Evolutionary conservation across 2,113 vertebrate genomes (phyloP).

Genomic region (Petroica traversi): DNA sequence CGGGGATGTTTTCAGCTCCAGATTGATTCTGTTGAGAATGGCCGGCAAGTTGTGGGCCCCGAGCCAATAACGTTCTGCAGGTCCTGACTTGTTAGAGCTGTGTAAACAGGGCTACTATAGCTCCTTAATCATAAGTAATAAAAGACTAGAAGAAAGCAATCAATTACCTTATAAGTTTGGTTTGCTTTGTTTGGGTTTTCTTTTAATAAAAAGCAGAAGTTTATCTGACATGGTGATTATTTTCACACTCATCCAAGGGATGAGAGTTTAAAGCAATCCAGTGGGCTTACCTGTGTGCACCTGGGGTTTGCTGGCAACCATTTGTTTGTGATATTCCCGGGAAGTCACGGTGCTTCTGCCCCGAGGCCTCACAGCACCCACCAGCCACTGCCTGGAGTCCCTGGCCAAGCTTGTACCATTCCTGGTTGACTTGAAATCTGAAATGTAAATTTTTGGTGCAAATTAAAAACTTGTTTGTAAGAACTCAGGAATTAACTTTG

Average conservation of each 20-base stretch:
- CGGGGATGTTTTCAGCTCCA: slow-evolving; percentile 68
- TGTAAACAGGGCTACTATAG: slow-evolving; percentile 68
- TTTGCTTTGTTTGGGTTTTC: not conserved
- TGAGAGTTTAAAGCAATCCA: not conserved
- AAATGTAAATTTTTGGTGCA: slow-evolving; percentile 58
- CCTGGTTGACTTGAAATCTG: slow-evolving; percentile 15
- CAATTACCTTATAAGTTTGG: slow-evolving; percentile 62
- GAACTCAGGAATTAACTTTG: slow-evolving; percentile 52
- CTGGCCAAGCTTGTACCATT: not conserved
- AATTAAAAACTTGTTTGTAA: slow-evolving; percentile 60
- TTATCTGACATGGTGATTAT: slow-evolving; percentile 15
- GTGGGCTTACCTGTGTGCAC: not conserved
- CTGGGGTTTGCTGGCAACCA: not conserved
- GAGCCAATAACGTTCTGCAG: slow-evolving; percentile 71
- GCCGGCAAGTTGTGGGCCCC: slow-evolving; percentile 57
- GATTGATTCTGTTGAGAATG: slow-evolving; percentile 71
- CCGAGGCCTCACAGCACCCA: not conserved
- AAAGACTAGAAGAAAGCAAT: slow-evolving; percentile 69
- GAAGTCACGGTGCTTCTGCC: not conserved
- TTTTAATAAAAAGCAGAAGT: slow-evolving; percentile 58
- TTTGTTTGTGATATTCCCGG: not conserved
- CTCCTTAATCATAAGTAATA: slow-evolving; percentile 71
- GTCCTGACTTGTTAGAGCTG: slow-evolving; percentile 75
- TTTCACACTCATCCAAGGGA: not conserved
- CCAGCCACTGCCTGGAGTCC: not conserved